Conservation (phyloP, 2,888 invertebrate genomes). For the Pollenia angustigena region DNA sequence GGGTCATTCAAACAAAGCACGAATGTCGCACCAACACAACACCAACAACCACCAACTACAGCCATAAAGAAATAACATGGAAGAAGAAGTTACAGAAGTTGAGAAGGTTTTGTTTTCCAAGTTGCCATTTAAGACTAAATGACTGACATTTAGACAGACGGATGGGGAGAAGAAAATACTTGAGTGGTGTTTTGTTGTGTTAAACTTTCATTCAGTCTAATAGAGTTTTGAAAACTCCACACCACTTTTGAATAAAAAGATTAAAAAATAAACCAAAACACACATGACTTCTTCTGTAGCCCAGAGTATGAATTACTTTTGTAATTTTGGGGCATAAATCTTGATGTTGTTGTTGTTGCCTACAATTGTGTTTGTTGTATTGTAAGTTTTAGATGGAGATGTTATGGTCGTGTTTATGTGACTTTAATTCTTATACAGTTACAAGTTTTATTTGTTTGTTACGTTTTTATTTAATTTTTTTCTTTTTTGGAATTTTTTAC, state of each 20-base stretch:
- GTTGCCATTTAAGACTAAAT: slow-evolving; percentile 19
- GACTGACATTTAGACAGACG: slow-evolving; percentile 15
- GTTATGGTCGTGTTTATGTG: background rate
- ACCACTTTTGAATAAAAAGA: background rate
- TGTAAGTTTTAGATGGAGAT: background rate
- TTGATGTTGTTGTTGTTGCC: background rate
- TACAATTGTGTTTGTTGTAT: background rate
- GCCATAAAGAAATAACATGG: slow-evolving; percentile 46
- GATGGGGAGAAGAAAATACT: background rate
- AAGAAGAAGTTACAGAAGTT: slow-evolving; percentile 28
- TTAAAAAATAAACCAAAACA: background rate
- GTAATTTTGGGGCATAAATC: background rate
- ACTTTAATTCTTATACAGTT: slow-evolving; percentile 20
- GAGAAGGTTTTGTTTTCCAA: background rate
- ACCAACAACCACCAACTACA: background rate
- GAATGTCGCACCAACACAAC: slow-evolving; percentile 27
- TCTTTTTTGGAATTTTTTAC: background rate
- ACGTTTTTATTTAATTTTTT: background rate
- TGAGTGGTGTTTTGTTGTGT: slow-evolving; percentile 23
- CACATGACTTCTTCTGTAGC: slow-evolving; percentile 11
- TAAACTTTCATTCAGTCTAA: slow-evolving; percentile 41
- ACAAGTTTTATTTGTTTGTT: background rate
- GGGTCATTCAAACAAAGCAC: slow-evolving; percentile 2
- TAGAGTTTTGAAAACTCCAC: slow-evolving; percentile 24
- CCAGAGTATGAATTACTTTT: slow-evolving; percentile 12